These are phyloP conservation scores for Hymenopus coronatus DNA, from an alignment of 2,888 invertebrate genomes.

Conservation along the genomic window DNA sequence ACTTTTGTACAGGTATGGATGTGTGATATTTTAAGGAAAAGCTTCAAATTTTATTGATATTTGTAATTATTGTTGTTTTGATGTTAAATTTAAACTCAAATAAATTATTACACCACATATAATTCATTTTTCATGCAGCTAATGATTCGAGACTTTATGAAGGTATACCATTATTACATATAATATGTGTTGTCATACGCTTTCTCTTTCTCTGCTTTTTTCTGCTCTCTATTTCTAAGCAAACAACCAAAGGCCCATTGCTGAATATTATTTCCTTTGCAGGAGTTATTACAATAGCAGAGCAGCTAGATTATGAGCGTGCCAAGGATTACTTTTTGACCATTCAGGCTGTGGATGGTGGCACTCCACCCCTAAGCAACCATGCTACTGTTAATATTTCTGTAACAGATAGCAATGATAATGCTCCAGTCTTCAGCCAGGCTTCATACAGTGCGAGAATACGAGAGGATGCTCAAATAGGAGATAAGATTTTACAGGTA, in stretches of 20 bases:
- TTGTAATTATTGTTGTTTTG: not conserved
- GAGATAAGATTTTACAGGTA: slow-evolving; percentile 72
- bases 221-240: not conserved
- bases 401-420: slow-evolving; percentile 83
- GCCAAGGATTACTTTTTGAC: slow-evolving; percentile 82
- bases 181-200: not conserved
- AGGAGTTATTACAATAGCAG: slow-evolving; percentile 74
- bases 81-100: not conserved
- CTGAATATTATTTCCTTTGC: slow-evolving; percentile 26
- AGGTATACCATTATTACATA: not conserved
- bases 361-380: slow-evolving; percentile 83
- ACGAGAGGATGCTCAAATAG: slow-evolving; percentile 73
- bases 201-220: not conserved
- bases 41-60: not conserved
- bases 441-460: slow-evolving; percentile 72
- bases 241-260: not conserved
- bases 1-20: not conserved
- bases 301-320: slow-evolving; percentile 83
- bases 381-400: slow-evolving; percentile 84
- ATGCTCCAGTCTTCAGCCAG: slow-evolving; percentile 77
- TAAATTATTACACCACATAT: not conserved
- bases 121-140: not conserved
- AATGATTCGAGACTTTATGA: not conserved
- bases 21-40: not conserved
- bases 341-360: slow-evolving; percentile 87